Evolutionary conservation across 2,797 vertebrate species (phyloP), one percentile per base, ranked within the genome.

Genomic region (Nannoperca australis): DNA sequence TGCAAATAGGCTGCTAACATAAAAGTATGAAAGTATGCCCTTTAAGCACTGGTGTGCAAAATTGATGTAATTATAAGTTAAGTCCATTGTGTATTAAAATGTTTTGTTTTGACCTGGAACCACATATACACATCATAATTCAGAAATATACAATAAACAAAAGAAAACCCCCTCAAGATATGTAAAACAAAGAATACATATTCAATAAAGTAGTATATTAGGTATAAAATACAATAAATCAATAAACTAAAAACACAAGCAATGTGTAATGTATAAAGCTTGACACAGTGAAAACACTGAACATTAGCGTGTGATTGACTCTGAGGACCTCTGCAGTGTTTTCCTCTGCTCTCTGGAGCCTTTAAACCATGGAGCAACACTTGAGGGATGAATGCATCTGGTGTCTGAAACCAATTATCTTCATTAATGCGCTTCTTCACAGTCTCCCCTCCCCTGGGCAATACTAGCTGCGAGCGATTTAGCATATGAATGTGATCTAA

Each of bases 251-350:
- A 53, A 54, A 49, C 27, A 38, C 11, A 38, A 64, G 20, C 17
- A 44, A 42, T 7, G 8, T 17, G 10, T 13, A 3, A 3, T 24
- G 22, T 45, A 47, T 42, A 0, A 30, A 66, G 13, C 20, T 11
- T 24, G 20, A 14, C 10, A 18, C 24, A 20, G 14, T 42, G 8
- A 44, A 47, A 50, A 22, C 12, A 5, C 3, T 18, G 20, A 24
- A 54, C 13, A 1, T 20, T 6, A 63, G 4, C 27, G 36, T 5
- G 7, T 27, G 50, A 24, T 49, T 66, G 3, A 7, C 17, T 65
- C 14, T 38, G 67, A 58, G 61, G n/a, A 47, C 50, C 75, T 74
- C 55, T 76, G 73, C 75, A 61, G 60, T 65, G 60, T 84, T 77
- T 45, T 12, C 65, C 55, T 62, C 24, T 77, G 66, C 56, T 63